Conservation (phyloP, 2,888 invertebrate species). For the Belgica antarctica region DNA sequence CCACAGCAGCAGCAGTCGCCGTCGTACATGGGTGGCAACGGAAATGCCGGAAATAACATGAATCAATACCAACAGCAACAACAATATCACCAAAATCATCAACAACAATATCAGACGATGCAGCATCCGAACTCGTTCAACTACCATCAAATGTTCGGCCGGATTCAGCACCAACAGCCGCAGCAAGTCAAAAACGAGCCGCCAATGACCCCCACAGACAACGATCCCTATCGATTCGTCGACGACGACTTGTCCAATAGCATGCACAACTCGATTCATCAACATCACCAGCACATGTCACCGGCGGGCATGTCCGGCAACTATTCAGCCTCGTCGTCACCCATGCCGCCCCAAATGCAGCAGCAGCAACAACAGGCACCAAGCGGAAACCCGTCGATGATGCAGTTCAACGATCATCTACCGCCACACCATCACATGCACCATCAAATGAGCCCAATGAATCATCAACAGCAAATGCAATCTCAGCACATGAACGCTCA, state of each 20-base stretch:
- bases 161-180: constrained; percentile 34
- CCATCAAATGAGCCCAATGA: constrained; percentile 45
- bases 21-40: constrained; percentile 35
- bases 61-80: constrained; percentile 30
- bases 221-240: constrained; percentile 81
- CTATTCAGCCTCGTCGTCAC: constrained; percentile 42
- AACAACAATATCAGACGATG: constrained; percentile 31
- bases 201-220: constrained; percentile 52
- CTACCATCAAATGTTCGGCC: constrained; percentile 36
- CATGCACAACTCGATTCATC: constrained; percentile 47
- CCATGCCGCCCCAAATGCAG: constrained; percentile 34
- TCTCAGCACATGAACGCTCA: constrained; percentile 47
- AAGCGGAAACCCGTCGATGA: constrained; percentile 37
- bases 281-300: constrained; percentile 45
- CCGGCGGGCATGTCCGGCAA: constrained; percentile 44
- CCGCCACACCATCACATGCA: constrained; percentile 46
- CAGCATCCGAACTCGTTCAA: constrained; percentile 44
- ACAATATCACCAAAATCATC: constrained; percentile 30
- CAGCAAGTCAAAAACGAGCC: constrained; percentile 42
- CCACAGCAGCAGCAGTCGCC: constrained; percentile 27
- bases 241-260: constrained; percentile 58
- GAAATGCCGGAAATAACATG: constrained; percentile 41
- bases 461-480: constrained; percentile 46
- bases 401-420: constrained; percentile 43
- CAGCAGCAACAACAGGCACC: constrained; percentile 3